Conservation (phyloP, 2,113 vertebrate species). For the Numida meleagris region DNA sequence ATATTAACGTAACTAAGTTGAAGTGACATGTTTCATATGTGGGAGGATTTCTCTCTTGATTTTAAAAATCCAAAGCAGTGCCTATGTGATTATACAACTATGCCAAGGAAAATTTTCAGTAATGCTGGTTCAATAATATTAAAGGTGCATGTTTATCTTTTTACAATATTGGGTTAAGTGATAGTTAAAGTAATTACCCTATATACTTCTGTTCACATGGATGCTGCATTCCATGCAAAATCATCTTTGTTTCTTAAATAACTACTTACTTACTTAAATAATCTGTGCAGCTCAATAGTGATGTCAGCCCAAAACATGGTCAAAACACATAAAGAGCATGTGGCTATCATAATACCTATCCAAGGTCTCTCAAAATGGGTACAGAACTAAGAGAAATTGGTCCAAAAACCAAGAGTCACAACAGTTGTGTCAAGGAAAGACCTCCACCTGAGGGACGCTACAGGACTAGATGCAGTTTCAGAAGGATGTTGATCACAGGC, state of each 20-base stretch:
- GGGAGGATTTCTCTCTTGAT: constrained; percentile 36
- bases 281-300: neutral
- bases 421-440: neutral
- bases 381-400: neutral
- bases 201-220: neutral
- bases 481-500: neutral
- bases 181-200: neutral
- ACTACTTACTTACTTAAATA: neutral
- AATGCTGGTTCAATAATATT: constrained; percentile 54
- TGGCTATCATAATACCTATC: neutral
- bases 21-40: neutral
- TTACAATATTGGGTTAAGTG: constrained; percentile 1
- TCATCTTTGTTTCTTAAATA: neutral
- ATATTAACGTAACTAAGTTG: constrained; percentile 13
- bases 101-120: constrained; percentile 72
- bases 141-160: constrained; percentile 60
- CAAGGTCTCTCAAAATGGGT: neutral
- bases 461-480: neutral
- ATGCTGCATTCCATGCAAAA: neutral
- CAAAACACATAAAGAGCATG: neutral
- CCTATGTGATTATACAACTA: constrained; percentile 68
- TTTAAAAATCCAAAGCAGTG: constrained; percentile 72
- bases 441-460: neutral
- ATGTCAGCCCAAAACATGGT: neutral
- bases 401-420: neutral